These are phyloP conservation scores for Cynodonichthys magdalenae DNA, from an alignment of 2,797 vertebrate species.

Conservation along the genomic window DNA sequence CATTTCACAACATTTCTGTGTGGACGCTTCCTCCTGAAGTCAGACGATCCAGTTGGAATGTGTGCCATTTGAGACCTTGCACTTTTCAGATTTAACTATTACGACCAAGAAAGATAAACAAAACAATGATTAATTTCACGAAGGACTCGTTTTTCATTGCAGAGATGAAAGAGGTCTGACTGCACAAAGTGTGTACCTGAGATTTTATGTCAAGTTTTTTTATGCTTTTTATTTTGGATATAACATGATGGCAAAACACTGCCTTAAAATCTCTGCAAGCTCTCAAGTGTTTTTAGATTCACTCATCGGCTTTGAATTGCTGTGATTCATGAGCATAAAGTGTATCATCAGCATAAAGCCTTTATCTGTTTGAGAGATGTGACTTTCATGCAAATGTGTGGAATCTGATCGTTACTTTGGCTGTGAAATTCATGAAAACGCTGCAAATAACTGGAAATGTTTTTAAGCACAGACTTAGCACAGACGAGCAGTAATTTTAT, in stretches of 20 bases:
- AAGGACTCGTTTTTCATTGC: conserved; percentile 30
- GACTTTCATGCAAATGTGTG: conserved; percentile 65
- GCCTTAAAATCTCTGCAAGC: conserved; percentile 29
- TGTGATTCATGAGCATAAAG: conserved; percentile 56
- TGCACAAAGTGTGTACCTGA: conserved; percentile 31
- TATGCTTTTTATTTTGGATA: conserved; percentile 10
- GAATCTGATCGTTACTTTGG: conserved; percentile 44
- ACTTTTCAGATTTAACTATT: conserved; percentile 36
- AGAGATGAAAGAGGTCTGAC: conserved; percentile 31
- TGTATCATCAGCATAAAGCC: conserved; percentile 62
- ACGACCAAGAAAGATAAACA: conserved; percentile 42
- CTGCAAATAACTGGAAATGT: conserved; percentile 31
- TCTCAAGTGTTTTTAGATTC: conserved; percentile 57
- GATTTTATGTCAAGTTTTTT: conserved; percentile 12
- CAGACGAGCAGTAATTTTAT: conserved; percentile 12
- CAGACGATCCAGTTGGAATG: conserved; percentile 10
- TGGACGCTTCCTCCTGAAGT: conserved; percentile 8
- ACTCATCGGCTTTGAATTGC: conserved; percentile 55
- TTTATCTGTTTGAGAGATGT: conserved; percentile 44
- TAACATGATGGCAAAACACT: conserved; percentile 39
- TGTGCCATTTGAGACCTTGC: conserved; percentile 28
- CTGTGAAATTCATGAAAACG: conserved; percentile 52
- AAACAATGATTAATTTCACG: conserved; percentile 33
- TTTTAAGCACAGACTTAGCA: conserved; percentile 8
- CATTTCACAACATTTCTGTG: conserved; percentile 24